Percentiles rank a stretch among this genome's conserved stretches.
Conservation (phyloP, 2,888 invertebrate genomes). For the Ecdyonurus torrentis region DNA sequence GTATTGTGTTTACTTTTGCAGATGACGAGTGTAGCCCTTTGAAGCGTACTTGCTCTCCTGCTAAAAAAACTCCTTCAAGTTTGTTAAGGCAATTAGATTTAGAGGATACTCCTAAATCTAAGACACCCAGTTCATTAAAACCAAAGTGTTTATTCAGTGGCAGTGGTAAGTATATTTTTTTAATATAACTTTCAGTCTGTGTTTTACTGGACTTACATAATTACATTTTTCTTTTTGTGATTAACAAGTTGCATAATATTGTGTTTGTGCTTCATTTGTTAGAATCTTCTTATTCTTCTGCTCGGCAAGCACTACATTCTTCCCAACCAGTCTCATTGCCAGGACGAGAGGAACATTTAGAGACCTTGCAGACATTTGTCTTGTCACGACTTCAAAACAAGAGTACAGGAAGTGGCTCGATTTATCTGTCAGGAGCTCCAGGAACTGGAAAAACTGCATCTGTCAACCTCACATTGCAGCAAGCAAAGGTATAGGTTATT, state of each 20-base stretch:
- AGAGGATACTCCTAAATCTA: neutral
- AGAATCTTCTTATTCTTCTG: neutral
- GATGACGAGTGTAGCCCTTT: neutral
- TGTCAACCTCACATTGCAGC: conserved; percentile 52
- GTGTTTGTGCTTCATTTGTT: too few species aligned
- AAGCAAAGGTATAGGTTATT: conserved; percentile 34
- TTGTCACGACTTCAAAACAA: conserved; percentile 41
- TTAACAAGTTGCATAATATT: too few species aligned
- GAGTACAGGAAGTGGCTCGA: conserved; percentile 44
- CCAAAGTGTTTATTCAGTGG: neutral
- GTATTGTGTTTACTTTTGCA: neutral
- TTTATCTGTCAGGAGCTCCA: conserved; percentile 93
- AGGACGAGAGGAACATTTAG: conserved; percentile 65
- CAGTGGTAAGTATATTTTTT: neutral
- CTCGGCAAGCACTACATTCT: neutral
- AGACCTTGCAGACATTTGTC: conserved; percentile 50
- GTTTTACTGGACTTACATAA: too few species aligned
- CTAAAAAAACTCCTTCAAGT: neutral
- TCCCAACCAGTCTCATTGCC: conserved; percentile 29
- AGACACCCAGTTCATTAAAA: neutral
- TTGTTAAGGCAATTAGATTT: neutral
- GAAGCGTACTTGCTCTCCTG: neutral
- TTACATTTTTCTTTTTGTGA: too few species aligned
- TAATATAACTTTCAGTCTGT: too few species aligned
- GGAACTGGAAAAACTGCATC: conserved; percentile 95